These are phyloP conservation scores for Lindbergichthys nudifrons DNA, from an alignment of 2,797 vertebrate genomes.

Conservation along the genomic window DNA sequence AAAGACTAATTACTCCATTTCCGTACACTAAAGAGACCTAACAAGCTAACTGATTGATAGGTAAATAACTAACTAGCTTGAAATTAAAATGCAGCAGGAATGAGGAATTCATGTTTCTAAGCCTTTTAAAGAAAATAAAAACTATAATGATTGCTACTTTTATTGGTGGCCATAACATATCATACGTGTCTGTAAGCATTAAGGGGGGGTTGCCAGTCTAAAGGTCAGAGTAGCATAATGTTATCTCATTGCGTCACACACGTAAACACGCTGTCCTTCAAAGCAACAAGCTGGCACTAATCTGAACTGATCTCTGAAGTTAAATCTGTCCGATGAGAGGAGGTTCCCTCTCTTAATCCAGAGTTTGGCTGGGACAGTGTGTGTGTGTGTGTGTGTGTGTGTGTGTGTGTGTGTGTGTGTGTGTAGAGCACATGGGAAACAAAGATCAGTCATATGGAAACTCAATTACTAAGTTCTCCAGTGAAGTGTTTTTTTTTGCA, in stretches of 20 bases:
- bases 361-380: not conserved
- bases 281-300: constrained; percentile 30
- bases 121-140: too few species aligned
- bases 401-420: too few species aligned
- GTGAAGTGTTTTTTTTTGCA: not conserved
- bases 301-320: constrained; percentile 23
- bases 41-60: too few species aligned
- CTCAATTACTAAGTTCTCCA: not conserved
- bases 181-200: constrained; percentile 1
- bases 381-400: too few species aligned
- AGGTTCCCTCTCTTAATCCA: constrained; percentile 19
- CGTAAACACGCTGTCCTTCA: constrained; percentile 20
- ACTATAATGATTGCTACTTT: too few species aligned
- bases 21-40: too few species aligned
- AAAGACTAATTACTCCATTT: too few species aligned
- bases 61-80: too few species aligned
- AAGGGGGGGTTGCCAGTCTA: not conserved
- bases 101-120: too few species aligned
- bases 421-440: not conserved
- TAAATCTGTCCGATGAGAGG: constrained; percentile 4
- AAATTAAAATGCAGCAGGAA: too few species aligned
- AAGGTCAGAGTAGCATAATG: constrained; percentile 13
- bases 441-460: not conserved
- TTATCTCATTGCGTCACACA: constrained; percentile 32
- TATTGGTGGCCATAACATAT: too few species aligned